A percentile compares a stretch with the other conserved stretches of the same genome.
Evolutionary conservation across 2,888 invertebrate genomes (phyloP).

Genomic region (Drosophila longiperda): DNA sequence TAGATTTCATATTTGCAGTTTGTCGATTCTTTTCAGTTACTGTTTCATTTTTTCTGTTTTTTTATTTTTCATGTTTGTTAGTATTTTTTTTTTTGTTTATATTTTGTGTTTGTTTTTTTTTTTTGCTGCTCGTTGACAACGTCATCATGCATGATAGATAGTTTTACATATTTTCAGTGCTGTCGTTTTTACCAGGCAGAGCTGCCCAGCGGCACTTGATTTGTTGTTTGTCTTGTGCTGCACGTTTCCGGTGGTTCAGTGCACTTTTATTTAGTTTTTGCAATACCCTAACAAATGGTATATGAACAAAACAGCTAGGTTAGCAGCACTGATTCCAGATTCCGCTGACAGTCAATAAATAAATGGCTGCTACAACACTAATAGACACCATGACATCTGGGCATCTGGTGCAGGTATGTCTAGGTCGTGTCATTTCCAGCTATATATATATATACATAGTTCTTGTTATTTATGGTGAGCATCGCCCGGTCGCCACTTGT

Average conservation of each 20-base stretch:
- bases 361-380: background rate
- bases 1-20: constrained; percentile 35
- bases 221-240: constrained; percentile 79
- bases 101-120: background rate
- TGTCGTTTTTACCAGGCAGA: constrained; percentile 59
- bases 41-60: background rate
- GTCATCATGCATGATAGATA: constrained; percentile 77
- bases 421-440: constrained; percentile 12
- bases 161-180: constrained; percentile 74
- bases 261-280: constrained; percentile 65
- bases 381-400: background rate
- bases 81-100: constrained; percentile 9
- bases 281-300: constrained; percentile 29
- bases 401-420: constrained; percentile 3
- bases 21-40: background rate
- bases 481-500: constrained; percentile 37
- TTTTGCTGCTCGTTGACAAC: constrained; percentile 60
- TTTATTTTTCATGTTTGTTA: constrained; percentile 12
- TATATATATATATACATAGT: constrained; percentile 12
- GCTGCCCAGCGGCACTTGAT: constrained; percentile 75
- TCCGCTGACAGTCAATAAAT: background rate
- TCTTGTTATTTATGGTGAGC: constrained; percentile 69
- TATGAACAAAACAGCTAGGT: background rate
- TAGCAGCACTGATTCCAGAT: background rate
- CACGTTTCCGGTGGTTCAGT: constrained; percentile 62